Conservation (phyloP, 2,888 invertebrate species). For the Xestia c-nigrum region DNA sequence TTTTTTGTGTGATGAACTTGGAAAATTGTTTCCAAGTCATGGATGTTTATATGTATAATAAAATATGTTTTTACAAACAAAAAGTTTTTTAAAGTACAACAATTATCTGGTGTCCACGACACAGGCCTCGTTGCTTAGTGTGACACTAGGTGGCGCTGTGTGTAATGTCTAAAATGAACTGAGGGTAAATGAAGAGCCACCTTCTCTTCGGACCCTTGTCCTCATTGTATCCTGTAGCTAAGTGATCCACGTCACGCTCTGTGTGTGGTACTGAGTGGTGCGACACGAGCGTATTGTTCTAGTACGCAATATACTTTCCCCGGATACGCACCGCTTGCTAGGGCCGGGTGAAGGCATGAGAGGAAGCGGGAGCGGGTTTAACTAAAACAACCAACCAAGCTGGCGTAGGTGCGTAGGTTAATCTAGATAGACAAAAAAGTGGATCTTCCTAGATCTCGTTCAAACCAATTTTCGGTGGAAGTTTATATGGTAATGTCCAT, state of each 20-base stretch:
- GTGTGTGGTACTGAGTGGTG: constrained; percentile 40
- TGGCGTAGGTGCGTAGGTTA: not conserved
- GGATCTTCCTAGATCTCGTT: no score
- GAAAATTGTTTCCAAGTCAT: no score
- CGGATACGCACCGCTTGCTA: constrained; percentile 62
- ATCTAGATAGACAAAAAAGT: not conserved
- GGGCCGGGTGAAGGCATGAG: constrained; percentile 15
- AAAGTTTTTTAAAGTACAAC: no score
- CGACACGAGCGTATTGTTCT: constrained; percentile 48
- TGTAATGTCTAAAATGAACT: no score
- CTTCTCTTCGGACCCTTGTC: not conserved
- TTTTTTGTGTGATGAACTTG: no score
- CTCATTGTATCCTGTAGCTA: not conserved
- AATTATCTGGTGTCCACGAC: no score
- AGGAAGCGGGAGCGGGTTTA: constrained; percentile 26
- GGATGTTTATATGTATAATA: no score
- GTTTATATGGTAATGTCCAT: no score
- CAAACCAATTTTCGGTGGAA: no score
- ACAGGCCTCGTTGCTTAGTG: no score
- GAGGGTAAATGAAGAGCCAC: not conserved
- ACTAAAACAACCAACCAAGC: not conserved
- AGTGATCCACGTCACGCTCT: constrained; percentile 41
- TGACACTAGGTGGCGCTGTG: no score
- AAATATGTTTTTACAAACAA: no score
- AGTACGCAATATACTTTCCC: constrained; percentile 68